Percentiles rank a stretch among this genome's conserved stretches.
These are phyloP conservation scores for Heloderma charlesbogerti DNA, from an alignment of 2,113 vertebrate genomes.

Conservation along the genomic window DNA sequence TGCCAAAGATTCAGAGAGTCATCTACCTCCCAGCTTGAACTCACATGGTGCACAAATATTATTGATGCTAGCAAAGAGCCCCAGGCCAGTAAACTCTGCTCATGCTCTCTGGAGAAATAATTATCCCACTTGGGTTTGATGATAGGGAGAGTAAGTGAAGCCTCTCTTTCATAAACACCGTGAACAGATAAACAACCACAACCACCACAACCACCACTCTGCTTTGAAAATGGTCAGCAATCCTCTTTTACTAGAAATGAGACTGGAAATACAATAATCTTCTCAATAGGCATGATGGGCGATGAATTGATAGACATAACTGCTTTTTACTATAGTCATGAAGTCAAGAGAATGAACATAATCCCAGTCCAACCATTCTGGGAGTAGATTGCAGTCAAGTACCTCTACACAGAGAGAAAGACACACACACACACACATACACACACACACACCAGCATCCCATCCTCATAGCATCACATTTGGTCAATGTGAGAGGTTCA, in stretches of 20 bases:
- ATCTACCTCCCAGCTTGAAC: background rate
- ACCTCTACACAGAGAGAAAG: fast-evolving
- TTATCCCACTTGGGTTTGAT: conserved; percentile 60
- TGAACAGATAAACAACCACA: conserved; percentile 53
- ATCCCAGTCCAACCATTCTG: conserved; percentile 75
- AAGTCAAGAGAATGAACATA: conserved; percentile 69
- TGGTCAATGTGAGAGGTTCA: conserved; percentile 74
- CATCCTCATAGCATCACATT: conserved; percentile 70
- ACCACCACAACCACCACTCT: background rate
- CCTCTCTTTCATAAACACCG: conserved; percentile 66
- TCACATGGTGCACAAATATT: background rate
- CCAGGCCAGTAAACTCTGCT: conserved; percentile 45
- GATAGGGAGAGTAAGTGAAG: conserved; percentile 65
- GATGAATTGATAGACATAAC: conserved; percentile 75
- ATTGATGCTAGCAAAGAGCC: conserved; percentile 59
- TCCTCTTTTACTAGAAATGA: conserved; percentile 82
- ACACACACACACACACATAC: background rate
- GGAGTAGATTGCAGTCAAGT: conserved; percentile 50
- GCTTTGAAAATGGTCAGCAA: conserved; percentile 66
- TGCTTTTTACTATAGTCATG: conserved; percentile 77
- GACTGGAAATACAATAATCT: conserved; percentile 82
- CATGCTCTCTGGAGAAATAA: conserved; percentile 56
- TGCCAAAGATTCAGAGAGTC: background rate
- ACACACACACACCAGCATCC: background rate
- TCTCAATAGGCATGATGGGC: conserved; percentile 78